Percentiles rank a stretch among this genome's conserved stretches.
Evolutionary conservation across 1,140 invertebrate genomes (phyloP).

Genomic region (Halictus rubicundus): DNA sequence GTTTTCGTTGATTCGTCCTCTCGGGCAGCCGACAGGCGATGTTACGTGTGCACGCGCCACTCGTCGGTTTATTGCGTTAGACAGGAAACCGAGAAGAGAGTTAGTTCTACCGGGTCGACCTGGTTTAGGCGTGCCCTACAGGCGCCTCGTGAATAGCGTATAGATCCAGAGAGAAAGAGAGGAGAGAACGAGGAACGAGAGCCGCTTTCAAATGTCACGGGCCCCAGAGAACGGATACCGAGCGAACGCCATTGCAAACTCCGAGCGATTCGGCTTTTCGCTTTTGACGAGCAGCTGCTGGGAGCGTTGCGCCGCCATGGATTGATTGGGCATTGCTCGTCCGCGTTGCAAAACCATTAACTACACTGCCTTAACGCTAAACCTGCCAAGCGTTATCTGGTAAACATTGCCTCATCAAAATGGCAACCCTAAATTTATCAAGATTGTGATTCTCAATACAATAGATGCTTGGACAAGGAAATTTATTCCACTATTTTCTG

Average conservation of each 20-base stretch:
- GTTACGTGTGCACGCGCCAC: constrained; percentile 27
- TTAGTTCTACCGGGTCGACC: constrained; percentile 58
- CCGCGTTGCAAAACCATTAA: too few relatives aligned
- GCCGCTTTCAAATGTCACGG: constrained; percentile 56
- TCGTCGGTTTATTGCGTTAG: constrained; percentile 51
- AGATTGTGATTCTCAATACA: too few relatives aligned
- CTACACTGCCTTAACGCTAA: too few relatives aligned
- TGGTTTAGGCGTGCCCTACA: constrained; percentile 55
- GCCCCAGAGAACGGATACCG: constrained; percentile 33
- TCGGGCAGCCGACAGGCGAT: constrained; percentile 36
- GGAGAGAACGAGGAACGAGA: constrained; percentile 8
- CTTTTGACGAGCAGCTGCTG: neutral
- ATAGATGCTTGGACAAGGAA: too few relatives aligned
- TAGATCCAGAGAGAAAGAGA: constrained; percentile 14
- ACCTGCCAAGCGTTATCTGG: too few relatives aligned
- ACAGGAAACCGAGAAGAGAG: constrained; percentile 59
- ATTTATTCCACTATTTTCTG: too few relatives aligned
- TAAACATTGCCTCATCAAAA: too few relatives aligned
- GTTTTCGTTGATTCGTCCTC: constrained; percentile 11
- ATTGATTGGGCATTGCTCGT: too few relatives aligned
- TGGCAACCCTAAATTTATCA: too few relatives aligned
- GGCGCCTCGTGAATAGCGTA: constrained; percentile 12
- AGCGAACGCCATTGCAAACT: neutral
- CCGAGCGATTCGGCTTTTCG: neutral
- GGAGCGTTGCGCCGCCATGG: neutral